Base-by-base conservation (phyloP, 2,888 invertebrate species). In the Caenorhabditis wallacei region DNA sequence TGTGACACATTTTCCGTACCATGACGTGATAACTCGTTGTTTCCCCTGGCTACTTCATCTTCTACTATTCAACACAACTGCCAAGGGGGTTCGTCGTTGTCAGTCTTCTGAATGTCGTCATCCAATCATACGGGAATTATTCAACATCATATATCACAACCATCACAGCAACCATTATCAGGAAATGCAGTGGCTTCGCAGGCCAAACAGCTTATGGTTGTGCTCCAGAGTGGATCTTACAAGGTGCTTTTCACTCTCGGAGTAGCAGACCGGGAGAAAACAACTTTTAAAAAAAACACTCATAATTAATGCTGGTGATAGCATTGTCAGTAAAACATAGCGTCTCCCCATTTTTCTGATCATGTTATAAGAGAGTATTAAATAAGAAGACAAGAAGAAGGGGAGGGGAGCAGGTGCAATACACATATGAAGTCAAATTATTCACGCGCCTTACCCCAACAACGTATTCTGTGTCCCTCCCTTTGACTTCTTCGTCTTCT, bases 161-260 rank as follows among this genome's bases (percentile, higher is more conserved):
- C 37, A 18, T 24, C 18, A 43, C 68, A 68, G 26, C 53, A 46
- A 35, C 40, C 51, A 20, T 10, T 16, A 18, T 56, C 37, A n/a
- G 72, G 59, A 24, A 72, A 64, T 71, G 30, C 68, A 16, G 80
- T 69, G 35, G 69, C 84, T 20, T 72, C 84, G 26, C 78, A 80
- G 54, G 82, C 87, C 61, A 88, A 86, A 70, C 84, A 87, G 53
- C 83, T 87, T 24, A 88, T 88, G 84, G 75, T 89, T 57, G 89
- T 89, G 26, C 82, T 89, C 35, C 89, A 89, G 74, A 89, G 89
- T 84, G 89, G 89, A 69, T 85, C 89, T n/a, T 82, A 86, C 69
- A 89, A 89, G 88, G 89, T 89, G 71, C 30, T n/a, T n/a, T n/a
- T n/a, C n/a, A n/a, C n/a, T 43, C 30, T 30, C 30, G 30, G 30